These are phyloP conservation scores for Thymelicus lineola DNA, from an alignment of 2,888 invertebrate genomes.

Conservation along the genomic window DNA sequence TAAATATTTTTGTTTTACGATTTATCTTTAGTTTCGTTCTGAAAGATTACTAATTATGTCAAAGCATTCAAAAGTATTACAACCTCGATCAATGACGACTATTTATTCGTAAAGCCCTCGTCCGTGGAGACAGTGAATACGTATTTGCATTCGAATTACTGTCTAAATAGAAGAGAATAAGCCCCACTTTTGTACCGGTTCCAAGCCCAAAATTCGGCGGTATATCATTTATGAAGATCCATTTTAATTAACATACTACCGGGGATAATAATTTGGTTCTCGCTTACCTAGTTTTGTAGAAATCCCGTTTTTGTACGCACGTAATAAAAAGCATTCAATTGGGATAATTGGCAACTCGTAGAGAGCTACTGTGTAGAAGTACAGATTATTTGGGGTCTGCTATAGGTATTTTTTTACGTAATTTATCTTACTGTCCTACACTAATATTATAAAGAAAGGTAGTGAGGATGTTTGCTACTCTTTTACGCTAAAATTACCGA, in stretches of 20 bases:
- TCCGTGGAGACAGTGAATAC: conserved; percentile 7
- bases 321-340: background rate
- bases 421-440: no score
- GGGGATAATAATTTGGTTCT: conserved; percentile 19
- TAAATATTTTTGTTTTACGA: no score
- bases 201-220: conserved; percentile 18
- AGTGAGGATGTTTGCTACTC: no score
- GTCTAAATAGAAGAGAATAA: conserved; percentile 34
- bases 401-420: no score
- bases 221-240: conserved; percentile 33
- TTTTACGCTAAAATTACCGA: no score
- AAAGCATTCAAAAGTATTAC: background rate
- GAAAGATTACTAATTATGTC: no score
- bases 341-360: no score
- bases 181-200: conserved; percentile 26
- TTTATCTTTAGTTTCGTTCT: no score
- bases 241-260: conserved; percentile 32
- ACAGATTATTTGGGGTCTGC: no score
- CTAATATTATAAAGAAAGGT: no score
- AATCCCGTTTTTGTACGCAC: background rate
- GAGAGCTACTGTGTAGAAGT: no score
- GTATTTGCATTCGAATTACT: conserved; percentile 37
- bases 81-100: background rate
- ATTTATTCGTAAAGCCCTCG: background rate
- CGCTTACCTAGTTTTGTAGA: conserved; percentile 1